These are phyloP conservation scores for Rhombomys opimus DNA, from an alignment of 2,113 vertebrate species.

Conservation along the genomic window DNA sequence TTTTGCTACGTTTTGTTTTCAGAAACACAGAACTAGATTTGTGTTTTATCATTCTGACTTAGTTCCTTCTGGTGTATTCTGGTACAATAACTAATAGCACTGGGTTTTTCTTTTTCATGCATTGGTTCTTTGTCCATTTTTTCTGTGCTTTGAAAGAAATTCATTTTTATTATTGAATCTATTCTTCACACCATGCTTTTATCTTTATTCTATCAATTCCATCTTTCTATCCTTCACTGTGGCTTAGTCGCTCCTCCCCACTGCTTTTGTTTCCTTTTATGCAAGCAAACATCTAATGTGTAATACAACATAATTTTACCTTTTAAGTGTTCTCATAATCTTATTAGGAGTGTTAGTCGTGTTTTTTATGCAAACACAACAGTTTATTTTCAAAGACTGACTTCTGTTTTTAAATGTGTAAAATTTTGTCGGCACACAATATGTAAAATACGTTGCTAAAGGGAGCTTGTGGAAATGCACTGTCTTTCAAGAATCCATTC, in stretches of 20 bases:
- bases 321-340: conserved; percentile 6
- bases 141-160: neutral
- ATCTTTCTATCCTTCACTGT: neutral
- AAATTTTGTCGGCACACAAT: no score
- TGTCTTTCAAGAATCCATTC: no score
- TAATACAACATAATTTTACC: neutral
- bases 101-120: neutral
- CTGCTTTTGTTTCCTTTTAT: neutral
- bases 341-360: neutral
- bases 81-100: neutral
- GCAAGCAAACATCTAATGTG: neutral
- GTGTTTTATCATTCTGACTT: neutral
- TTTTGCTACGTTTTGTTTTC: neutral
- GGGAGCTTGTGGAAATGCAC: no score
- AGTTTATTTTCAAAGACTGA: no score
- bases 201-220: neutral
- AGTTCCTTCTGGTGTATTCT: neutral
- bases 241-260: neutral
- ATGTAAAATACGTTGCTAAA: no score
- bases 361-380: no score
- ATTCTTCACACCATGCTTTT: neutral
- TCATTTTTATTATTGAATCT: neutral
- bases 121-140: neutral
- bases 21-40: neutral
- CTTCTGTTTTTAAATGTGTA: no score